phyloP scores from a whole-genome alignment of 2,113 vertebrate genomes.

The Gasterosteus nipponicus region DNA sequence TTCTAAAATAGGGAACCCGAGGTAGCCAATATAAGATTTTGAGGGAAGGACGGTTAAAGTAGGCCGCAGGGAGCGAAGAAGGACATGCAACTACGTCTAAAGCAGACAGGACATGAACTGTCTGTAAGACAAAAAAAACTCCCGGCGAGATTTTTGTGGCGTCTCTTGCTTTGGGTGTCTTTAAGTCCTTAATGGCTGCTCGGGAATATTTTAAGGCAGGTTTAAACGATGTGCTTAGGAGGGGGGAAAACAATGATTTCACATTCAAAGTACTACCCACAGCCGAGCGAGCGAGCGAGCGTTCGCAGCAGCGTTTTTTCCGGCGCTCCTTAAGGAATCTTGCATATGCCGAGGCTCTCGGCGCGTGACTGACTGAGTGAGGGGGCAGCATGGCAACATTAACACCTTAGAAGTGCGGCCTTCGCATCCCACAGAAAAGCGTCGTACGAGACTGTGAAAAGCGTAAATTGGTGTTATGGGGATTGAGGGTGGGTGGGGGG shows the following conservation, averaged over 20 bases:
- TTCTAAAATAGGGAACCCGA: slow-evolving; percentile 75
- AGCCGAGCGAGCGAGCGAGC: slow-evolving; percentile 40
- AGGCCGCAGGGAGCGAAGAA: slow-evolving; percentile 2
- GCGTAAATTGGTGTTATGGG: slow-evolving; percentile 61
- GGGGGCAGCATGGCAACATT: slow-evolving; percentile 60
- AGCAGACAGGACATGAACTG: slow-evolving; percentile 13
- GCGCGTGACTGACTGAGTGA: slow-evolving; percentile 38
- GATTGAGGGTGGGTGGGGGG: neutral
- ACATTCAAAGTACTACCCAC: slow-evolving; percentile 68
- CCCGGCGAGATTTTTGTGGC: slow-evolving; percentile 50
- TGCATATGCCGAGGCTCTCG: slow-evolving; percentile 45
- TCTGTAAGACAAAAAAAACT: slow-evolving; percentile 1
- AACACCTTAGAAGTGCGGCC: slow-evolving; percentile 66
- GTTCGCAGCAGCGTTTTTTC: slow-evolving; percentile 42
- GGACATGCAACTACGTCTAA: slow-evolving; percentile 22
- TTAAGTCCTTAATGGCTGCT: slow-evolving; percentile 70
- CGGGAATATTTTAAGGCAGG: slow-evolving; percentile 67
- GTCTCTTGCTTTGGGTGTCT: slow-evolving; percentile 63
- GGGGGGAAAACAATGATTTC: slow-evolving; percentile 72
- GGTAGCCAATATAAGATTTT: slow-evolving; percentile 65
- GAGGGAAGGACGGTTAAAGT: slow-evolving; percentile 42
- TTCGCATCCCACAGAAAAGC: slow-evolving; percentile 53
- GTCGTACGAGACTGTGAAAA: slow-evolving; percentile 56
- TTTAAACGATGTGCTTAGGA: slow-evolving; percentile 71
- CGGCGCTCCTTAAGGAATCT: slow-evolving; percentile 46